phyloP scores from a whole-genome alignment of 2,797 vertebrate genomes.

The Parauchenoglanis ngamensis region DNA sequence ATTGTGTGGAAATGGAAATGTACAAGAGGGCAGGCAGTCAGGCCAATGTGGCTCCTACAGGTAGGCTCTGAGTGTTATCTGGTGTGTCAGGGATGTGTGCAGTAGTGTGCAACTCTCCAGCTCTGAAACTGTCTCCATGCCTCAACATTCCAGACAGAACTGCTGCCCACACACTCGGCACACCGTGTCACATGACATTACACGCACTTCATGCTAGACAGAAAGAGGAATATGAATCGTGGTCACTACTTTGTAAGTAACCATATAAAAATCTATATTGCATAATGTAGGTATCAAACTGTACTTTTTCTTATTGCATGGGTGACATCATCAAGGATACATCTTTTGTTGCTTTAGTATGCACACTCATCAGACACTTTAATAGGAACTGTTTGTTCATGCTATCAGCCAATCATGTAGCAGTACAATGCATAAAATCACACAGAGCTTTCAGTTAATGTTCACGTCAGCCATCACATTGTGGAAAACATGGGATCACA shows the following conservation, averaged over 20 bases:
- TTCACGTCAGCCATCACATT: not conserved
- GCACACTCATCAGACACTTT: not conserved
- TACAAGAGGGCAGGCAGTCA: conserved; percentile 66
- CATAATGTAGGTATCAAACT: too few relatives aligned
- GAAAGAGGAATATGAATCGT: conserved; percentile 31
- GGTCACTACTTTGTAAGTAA: not conserved
- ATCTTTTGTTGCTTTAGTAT: not conserved
- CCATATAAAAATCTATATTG: not conserved
- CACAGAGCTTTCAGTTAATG: not conserved
- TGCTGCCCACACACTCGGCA: conserved; percentile 54
- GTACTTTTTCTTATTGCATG: not conserved
- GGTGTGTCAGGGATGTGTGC: conserved; percentile 70
- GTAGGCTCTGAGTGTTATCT: conserved; percentile 77
- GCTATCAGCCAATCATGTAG: not conserved
- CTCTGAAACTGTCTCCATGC: conserved; percentile 49
- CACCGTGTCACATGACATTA: conserved; percentile 27
- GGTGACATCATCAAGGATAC: not conserved
- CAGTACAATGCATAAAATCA: not conserved
- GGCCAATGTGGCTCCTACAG: conserved; percentile 71
- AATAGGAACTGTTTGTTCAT: not conserved
- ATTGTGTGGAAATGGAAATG: conserved; percentile 79
- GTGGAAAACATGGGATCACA: not conserved
- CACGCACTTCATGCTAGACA: conserved; percentile 3
- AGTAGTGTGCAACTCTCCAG: conserved; percentile 59
- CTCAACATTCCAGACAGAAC: conserved; percentile 45